Percentiles rank a stretch among this genome's conserved stretches.
phyloP scores from a whole-genome alignment of 2,888 invertebrate genomes.

The Stenolophus ochropezus region DNA sequence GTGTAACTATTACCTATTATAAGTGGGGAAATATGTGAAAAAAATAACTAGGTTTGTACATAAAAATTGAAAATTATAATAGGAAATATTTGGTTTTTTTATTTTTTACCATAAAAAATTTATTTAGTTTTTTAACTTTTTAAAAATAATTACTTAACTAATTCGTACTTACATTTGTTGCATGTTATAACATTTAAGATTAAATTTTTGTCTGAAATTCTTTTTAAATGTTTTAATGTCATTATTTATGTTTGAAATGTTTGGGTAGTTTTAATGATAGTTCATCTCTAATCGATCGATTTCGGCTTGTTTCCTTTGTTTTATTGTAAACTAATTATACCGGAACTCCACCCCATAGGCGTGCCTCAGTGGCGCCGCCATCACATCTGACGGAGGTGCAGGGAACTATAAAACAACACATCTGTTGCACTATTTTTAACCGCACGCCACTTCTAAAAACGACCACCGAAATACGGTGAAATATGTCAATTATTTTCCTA shows the following conservation, averaged over 20 bases:
- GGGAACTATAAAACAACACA: constrained; percentile 52
- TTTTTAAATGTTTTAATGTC: too few species aligned
- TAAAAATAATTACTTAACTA: too few species aligned
- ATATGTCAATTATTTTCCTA: constrained; percentile 40
- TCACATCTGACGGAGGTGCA: constrained; percentile 10
- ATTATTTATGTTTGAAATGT: not conserved
- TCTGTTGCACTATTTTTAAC: constrained; percentile 53
- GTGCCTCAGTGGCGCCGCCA: constrained; percentile 48
- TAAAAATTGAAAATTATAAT: too few species aligned
- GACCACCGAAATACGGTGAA: constrained; percentile 28
- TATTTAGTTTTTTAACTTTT: too few species aligned
- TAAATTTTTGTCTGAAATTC: too few species aligned
- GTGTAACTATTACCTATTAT: too few species aligned
- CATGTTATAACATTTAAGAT: too few species aligned
- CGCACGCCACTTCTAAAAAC: constrained; percentile 16
- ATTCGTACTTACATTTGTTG: too few species aligned
- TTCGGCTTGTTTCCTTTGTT: constrained; percentile 46
- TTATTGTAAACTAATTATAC: constrained; percentile 56
- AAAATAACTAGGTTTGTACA: too few species aligned
- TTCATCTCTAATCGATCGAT: constrained; percentile 24
- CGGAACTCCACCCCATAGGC: constrained; percentile 58
- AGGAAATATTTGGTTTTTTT: too few species aligned
- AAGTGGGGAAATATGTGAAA: too few species aligned
- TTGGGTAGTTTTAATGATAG: not conserved
- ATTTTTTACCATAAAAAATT: too few species aligned